Conservation (phyloP, 2,113 vertebrate species). For the Gavia stellata region DNA sequence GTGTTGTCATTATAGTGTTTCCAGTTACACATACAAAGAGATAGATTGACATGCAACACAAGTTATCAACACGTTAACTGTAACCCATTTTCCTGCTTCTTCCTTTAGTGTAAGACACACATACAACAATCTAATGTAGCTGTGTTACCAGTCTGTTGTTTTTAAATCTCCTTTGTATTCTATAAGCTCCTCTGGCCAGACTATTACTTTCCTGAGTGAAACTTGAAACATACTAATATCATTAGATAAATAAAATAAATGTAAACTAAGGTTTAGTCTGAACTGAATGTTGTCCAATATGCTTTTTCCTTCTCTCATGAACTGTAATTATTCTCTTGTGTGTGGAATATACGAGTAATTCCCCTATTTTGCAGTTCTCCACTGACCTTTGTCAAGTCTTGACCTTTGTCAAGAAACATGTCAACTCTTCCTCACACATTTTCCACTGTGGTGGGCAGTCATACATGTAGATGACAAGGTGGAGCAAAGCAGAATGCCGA, state of each 20-base stretch:
- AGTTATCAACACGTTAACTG: neutral
- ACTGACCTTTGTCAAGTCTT: neutral
- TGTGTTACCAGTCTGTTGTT: neutral
- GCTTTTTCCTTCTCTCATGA: neutral
- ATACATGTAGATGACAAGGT: neutral
- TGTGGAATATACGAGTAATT: neutral
- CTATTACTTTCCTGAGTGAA: neutral
- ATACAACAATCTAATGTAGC: neutral
- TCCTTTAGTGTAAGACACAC: neutral
- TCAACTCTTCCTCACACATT: neutral
- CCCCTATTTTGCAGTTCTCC: neutral
- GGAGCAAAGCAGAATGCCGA: neutral
- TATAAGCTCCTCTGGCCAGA: neutral
- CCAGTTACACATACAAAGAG: neutral
- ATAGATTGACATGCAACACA: neutral
- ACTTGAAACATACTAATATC: neutral
- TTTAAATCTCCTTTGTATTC: neutral
- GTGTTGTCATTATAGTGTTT: neutral
- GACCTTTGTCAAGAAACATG: neutral
- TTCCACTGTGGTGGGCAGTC: neutral
- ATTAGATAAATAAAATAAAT: neutral
- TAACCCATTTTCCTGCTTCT: neutral
- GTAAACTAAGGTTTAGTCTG: neutral
- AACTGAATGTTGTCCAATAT: neutral
- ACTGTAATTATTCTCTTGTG: neutral